These are phyloP conservation scores for Porites rus DNA, from an alignment of 92 coral and sea anemone species.

Conservation along the genomic window DNA sequence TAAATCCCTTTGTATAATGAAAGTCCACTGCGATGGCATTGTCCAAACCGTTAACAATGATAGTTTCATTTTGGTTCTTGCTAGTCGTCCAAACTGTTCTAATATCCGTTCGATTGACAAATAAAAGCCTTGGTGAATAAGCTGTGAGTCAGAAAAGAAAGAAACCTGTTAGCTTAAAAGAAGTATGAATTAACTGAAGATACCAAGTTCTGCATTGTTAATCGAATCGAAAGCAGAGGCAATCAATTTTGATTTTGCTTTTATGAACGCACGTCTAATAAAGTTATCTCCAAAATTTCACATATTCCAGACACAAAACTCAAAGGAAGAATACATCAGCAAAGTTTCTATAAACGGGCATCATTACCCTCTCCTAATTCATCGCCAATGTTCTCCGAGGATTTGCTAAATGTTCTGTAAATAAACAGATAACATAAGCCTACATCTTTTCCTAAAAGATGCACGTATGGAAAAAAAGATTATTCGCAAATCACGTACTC, in stretches of 20 bases:
- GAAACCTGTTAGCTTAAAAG: not conserved
- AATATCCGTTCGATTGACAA: constrained; percentile 90
- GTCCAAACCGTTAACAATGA: constrained; percentile 73
- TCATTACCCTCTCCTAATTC: constrained; percentile 47
- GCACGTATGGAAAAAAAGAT: constrained; percentile 33
- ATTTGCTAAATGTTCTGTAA: constrained; percentile 83
- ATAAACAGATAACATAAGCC: constrained; percentile 67
- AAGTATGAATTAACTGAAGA: not conserved
- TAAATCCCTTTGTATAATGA: constrained; percentile 64
- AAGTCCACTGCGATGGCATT: constrained; percentile 90
- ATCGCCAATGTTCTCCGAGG: constrained; percentile 75
- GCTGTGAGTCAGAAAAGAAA: constrained; percentile 56
- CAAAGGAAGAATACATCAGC: not conserved
- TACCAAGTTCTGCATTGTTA: not conserved
- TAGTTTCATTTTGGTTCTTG: constrained; percentile 73
- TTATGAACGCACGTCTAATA: not conserved
- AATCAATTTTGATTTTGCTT: constrained; percentile 9
- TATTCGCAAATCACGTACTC: not conserved
- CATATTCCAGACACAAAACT: not conserved
- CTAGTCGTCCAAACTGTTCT: constrained; percentile 63
- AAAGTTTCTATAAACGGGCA: constrained; percentile 26
- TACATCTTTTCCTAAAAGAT: constrained; percentile 21
- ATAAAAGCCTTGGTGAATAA: constrained; percentile 78
- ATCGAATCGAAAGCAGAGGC: constrained; percentile 3
- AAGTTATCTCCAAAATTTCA: not conserved